Percentiles rank a stretch among this genome's conserved stretches.
These are phyloP conservation scores for Herpetotheres cachinnans DNA, from an alignment of 2,113 vertebrate genomes.

Conservation along the genomic window DNA sequence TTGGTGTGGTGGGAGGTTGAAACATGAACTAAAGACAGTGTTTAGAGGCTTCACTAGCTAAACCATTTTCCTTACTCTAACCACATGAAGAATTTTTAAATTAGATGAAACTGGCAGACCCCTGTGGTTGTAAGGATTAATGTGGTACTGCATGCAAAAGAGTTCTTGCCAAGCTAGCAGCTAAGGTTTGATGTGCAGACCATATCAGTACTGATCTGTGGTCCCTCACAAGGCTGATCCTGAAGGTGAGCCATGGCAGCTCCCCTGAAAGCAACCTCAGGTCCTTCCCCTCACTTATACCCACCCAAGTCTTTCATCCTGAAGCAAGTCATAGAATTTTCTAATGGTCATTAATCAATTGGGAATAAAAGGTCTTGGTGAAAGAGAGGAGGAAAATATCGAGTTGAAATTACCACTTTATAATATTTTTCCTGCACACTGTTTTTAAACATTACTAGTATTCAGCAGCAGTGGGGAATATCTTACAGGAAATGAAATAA, in stretches of 20 bases:
- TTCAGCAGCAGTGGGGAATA: neutral
- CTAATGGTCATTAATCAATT: neutral
- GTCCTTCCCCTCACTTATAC: neutral
- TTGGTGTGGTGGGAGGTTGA: neutral
- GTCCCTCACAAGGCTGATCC: neutral
- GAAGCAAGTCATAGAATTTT: neutral
- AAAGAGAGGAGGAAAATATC: neutral
- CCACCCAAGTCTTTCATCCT: neutral
- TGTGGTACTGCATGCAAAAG: neutral
- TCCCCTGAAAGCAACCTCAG: neutral
- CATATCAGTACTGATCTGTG: neutral
- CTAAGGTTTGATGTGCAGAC: neutral
- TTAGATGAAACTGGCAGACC: neutral
- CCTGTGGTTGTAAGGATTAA: neutral
- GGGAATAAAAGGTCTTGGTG: neutral
- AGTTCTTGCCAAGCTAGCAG: neutral
- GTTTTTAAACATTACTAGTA: no score
- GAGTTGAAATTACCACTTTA: neutral
- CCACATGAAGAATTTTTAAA: neutral
- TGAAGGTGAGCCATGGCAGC: neutral
- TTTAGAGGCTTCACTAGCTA: neutral
- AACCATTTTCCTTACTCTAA: neutral
- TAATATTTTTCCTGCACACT: no score
- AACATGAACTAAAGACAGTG: neutral
- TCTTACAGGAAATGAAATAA: conserved; percentile 12